These are phyloP conservation scores for Drosophila antonietae DNA, from an alignment of 2,888 invertebrate genomes.

Conservation along the genomic window DNA sequence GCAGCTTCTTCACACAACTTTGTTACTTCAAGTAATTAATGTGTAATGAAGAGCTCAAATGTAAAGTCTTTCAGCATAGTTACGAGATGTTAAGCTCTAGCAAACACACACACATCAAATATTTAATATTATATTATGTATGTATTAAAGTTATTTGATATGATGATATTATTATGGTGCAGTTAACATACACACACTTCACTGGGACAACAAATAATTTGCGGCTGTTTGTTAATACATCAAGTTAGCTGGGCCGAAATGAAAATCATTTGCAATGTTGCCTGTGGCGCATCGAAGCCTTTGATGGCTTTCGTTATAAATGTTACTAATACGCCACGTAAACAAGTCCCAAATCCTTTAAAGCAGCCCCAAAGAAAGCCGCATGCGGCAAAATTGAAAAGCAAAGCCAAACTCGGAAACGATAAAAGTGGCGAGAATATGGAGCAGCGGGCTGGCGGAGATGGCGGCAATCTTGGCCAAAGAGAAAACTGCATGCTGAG, in stretches of 20 bases:
- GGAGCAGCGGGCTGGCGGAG: slow-evolving; percentile 3
- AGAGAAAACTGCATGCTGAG: slow-evolving; percentile 75
- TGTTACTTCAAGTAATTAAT: slow-evolving; percentile 1
- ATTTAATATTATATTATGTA: not conserved
- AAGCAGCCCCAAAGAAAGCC: slow-evolving; percentile 45
- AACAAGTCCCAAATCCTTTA: slow-evolving; percentile 75
- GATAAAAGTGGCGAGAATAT: slow-evolving; percentile 19
- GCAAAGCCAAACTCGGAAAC: slow-evolving; percentile 34
- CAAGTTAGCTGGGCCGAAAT: slow-evolving; percentile 52
- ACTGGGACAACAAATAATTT: slow-evolving; percentile 37
- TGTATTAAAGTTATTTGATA: slow-evolving; percentile 6
- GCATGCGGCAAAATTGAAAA: slow-evolving; percentile 62
- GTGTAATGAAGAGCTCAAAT: slow-evolving; percentile 5
- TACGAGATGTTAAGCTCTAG: not conserved
- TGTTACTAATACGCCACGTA: slow-evolving; percentile 75
- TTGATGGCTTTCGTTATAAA: slow-evolving; percentile 74
- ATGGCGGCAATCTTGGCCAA: slow-evolving; percentile 5
- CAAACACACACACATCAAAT: not conserved
- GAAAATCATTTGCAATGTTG: slow-evolving; percentile 58
- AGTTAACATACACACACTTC: slow-evolving; percentile 2
- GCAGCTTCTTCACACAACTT: not conserved
- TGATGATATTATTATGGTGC: slow-evolving; percentile 12
- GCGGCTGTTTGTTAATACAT: slow-evolving; percentile 46
- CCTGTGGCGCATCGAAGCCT: slow-evolving; percentile 66
- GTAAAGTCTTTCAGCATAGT: not conserved